Evolutionary conservation across 2,113 vertebrate genomes (phyloP).

Genomic region (Lasiurus cinereus): DNA sequence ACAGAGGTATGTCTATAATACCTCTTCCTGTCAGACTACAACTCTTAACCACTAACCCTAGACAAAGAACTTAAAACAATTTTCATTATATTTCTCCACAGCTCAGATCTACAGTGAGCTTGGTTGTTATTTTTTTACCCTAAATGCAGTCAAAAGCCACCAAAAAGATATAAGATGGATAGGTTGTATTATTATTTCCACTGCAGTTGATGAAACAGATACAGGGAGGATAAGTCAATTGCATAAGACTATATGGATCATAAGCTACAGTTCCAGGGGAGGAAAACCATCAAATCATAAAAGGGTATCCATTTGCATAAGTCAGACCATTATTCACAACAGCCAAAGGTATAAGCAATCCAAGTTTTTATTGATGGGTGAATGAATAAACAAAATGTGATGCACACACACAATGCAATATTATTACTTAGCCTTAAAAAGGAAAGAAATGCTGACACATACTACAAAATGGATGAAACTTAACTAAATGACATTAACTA

Average conservation of each 20-base stretch:
- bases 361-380: neutral
- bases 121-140: too few relatives aligned
- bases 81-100: neutral
- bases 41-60: neutral
- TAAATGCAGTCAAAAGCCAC: too few relatives aligned
- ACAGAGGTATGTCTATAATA: neutral
- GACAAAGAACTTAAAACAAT: neutral
- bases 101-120: neutral
- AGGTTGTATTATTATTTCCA: neutral
- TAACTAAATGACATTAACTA: neutral
- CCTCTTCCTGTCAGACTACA: neutral
- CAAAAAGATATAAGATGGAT: neutral
- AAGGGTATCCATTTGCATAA: neutral
- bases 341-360: neutral
- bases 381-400: neutral
- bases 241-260: neutral
- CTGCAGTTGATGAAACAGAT: neutral
- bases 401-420: neutral
- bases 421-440: neutral
- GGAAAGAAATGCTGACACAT: neutral
- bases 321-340: neutral
- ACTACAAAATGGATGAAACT: neutral
- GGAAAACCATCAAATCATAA: neutral
- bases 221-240: neutral
- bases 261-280: neutral